Base-by-base conservation (phyloP, 2,888 invertebrate genomes). In the Gortyna flavago region DNA sequence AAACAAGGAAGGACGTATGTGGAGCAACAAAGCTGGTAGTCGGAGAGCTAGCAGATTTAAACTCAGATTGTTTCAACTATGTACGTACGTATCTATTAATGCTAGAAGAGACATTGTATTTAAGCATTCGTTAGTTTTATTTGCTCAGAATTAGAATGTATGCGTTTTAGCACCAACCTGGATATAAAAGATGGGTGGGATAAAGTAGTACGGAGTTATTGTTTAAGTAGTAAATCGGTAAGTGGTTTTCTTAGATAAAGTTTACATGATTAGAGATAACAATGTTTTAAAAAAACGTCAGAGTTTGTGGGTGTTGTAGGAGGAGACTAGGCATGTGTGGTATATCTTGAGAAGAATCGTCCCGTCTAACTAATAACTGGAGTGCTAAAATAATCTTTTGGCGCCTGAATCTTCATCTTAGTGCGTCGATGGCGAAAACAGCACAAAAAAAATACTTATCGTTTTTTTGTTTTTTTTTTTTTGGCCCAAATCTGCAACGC, bases 1-100 rank as follows among this genome's bases (percentile, higher is more conserved):
- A 68, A 75, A 86, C 81, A 81, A 75, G 80, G 68, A 81, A 66
- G 57, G 75, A 77, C 71, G 78, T 86, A 81, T 84, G 84, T 75
- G 66, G 59, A 59, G 69, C 71, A 68, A 61, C 64, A 75, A 81
- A 86, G 54, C 72, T 32, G 25, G 59, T 32, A 84, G 51, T 65
- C 35, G 54, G n/a, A 41, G 67, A 75, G 76, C 67, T 64, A 48
- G 51, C 64, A 78, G 86, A 79, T 86, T 80, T 83, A 72, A 75
- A 74, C 83, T 67, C 35, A 75, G 77, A 86, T 83, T 71, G 75
- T 75, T 77, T 66, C 77, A 77, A 83, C 84, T 25, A 25, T 78
- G n/a, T 41, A 73, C 59, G 77, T 75, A 64, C 38, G 29, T 41
- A 65, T 41, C 9, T 41, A 9, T 32, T 32, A 29, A 54, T 59